Base-by-base conservation (phyloP, 2,797 vertebrate species). In the Fundulus diaphanus region DNA sequence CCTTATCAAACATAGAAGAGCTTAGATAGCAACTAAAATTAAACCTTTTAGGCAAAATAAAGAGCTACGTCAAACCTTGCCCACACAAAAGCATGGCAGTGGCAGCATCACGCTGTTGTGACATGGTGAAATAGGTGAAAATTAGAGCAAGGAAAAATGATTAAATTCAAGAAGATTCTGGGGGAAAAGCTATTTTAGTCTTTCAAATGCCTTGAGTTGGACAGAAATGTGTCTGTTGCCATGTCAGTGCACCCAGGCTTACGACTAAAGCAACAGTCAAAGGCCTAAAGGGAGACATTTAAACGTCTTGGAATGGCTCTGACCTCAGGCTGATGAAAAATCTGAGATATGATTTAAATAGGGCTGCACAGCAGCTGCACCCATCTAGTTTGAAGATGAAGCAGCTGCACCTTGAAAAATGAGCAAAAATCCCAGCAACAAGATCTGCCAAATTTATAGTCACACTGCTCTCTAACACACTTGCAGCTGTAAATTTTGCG, bases 401-500 rank as follows among this genome's bases (percentile, higher is more conserved):
- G 40, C 54, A 59, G 27, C 42, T 59, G 56, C 22, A 2, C 29
- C 20, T 72, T 72, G 27, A 72, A 13, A 20, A 72, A 59, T 72
- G n/a, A 51, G 27, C 29, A 73, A 35, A 61, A 63, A 73, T 63
- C 57, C 29, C 56, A 49, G 56, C 63, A 29, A 42, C 29, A 46
- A 72, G 11, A 59, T 49, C 22, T 35, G 57, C 56, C 72, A 73
- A 49, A 73, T 24, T 63, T 49, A 73, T 37, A 73, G 44, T 31
- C 57, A 65, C 24, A 35, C 27, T 13, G n/a, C 42, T 42, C 15
- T 67, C 42, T n/a, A 40, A 33, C 5, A 51, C 31, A 37, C 31
- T 33, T 73, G 44, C 59, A 73, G 61, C 33, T 66, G 18, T 40
- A 66, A 66, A 5, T 40, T 46, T 3, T 40, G 24, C 35, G 44